Base-by-base conservation (phyloP, 2,113 vertebrate genomes). In the Tetrao urogallus region DNA sequence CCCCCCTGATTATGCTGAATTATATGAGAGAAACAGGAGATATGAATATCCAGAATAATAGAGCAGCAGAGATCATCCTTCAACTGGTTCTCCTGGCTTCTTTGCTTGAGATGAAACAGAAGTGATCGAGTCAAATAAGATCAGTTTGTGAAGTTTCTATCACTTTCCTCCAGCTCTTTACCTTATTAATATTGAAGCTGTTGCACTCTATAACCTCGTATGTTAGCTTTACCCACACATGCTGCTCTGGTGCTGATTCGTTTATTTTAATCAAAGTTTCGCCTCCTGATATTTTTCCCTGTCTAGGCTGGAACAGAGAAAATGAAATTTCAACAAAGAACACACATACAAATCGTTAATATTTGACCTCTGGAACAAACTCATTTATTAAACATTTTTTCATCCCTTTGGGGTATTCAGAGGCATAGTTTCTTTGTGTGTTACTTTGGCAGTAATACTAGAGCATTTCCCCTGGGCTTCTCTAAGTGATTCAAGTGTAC, bases 171-270 rank as follows among this genome's bases (percentile, higher is more conserved):
- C n/a, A 93, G 64, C 67, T 72, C 52, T 95, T 93, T 69, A 73
- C 82, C 90, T 92, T 90, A 96, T 94, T 97, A 97, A 96, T 96
- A 96, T 96, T 97, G 91, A 88, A 94, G 70, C 88, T 97, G 92
- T 88, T 65, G 0, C 47, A 70, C 88, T 91, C 75, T 38, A 76
- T 97, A 96, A 95, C 86, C 91, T 86, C 88, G 75, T 19, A 50
- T 8, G 8, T 94, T 92, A 80, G 81, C 91, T 93, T 94, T 89
- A 88, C 80, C 50, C 75, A 1, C 56, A 54, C 92, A 75, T 11
- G 1, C 64, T 74, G 60, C 85, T 88, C 66, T 71, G 64, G 28
- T 71, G 71, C 89, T 85, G 86, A 95, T 96, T 93, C 85, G 13
- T 94, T 95, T 96, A 95, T 96, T 96, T 95, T 95, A 97, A 96